These are phyloP conservation scores for Eueremaeus valkanovi DNA, from an alignment of 2,888 invertebrate genomes.

Conservation along the genomic window DNA sequence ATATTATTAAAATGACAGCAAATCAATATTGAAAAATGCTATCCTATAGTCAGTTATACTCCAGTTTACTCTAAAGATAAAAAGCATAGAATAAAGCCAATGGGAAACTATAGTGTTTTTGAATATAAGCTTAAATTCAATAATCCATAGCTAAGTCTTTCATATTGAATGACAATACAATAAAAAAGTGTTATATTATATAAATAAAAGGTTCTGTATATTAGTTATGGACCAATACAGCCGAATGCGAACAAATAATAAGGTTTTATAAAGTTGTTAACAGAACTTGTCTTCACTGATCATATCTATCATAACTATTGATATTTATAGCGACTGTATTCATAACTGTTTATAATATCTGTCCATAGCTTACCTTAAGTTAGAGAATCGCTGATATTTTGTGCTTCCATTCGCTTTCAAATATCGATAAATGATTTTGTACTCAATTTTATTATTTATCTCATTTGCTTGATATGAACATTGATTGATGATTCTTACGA, in stretches of 20 bases:
- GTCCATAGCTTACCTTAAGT: background rate
- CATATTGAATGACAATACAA: background rate
- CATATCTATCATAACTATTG: no score
- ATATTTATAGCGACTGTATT: no score
- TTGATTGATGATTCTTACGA: background rate
- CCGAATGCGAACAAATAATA: background rate
- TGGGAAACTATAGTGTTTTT: background rate
- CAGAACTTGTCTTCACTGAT: background rate
- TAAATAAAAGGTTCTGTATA: background rate
- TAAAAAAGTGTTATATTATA: background rate
- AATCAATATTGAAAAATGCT: constrained; percentile 1
- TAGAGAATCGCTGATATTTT: background rate
- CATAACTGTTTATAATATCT: background rate
- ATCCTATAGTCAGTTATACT: background rate
- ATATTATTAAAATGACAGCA: constrained; percentile 17
- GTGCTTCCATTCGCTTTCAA: background rate
- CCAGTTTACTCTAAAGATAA: background rate
- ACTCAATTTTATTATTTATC: no score
- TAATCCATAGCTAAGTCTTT: background rate
- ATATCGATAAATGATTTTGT: no score
- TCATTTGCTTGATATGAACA: no score
- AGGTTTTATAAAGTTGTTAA: background rate
- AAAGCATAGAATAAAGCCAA: background rate
- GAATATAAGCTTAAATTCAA: background rate
- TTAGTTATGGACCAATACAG: background rate